Base-by-base conservation (phyloP, 2,113 vertebrate species). In the Aleadryas rufinucha region DNA sequence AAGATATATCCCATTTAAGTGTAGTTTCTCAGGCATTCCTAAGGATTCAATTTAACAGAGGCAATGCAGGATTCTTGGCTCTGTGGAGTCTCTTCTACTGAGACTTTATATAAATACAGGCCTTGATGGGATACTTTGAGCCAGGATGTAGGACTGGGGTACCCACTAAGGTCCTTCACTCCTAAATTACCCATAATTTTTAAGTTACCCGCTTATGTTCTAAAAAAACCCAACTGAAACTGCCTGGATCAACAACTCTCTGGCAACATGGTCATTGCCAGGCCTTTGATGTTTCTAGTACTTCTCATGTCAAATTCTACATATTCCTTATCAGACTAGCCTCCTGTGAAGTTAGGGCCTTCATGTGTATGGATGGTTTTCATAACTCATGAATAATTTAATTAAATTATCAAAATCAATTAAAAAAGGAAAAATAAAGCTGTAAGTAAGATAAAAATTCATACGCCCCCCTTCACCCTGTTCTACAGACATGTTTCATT, bases 401-500 rank as follows among this genome's bases (percentile, higher is more conserved):
- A 80, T 44, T 24, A 37, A 65, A 65, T 10, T 11, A 47, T 33
- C 18, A 45, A 33, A 31, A 42, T 31, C 30, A 64, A 27, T 57
- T 42, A 6, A 2, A 70, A 65, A 59, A 37, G 10, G 8, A 27
- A 53, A 72, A 59, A 23, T 7, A 79, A 76, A 63, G 24, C 13
- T 26, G 7, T 2, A 80, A 56, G 28, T 8, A 23, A 39, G 24
- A 68, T 30, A 50, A 72, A 72, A n/a, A 10, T n/a, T 53, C 6
- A 0, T n/a, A 42, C 5, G 16, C 26, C 6, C 7, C 14, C 15
- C n/a, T n/a, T n/a, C n/a, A n/a, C n/a, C 17, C 19, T 39, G 6
- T 50, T 66, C 41, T 31, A 47, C 13, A 37, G 52, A 33, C 4
- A 12, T 28, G 13, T 39, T 80, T 89, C 9, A 50, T 19, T 52